These are phyloP conservation scores for Melipona beecheii DNA, from an alignment of 2,888 invertebrate species.

Conservation along the genomic window DNA sequence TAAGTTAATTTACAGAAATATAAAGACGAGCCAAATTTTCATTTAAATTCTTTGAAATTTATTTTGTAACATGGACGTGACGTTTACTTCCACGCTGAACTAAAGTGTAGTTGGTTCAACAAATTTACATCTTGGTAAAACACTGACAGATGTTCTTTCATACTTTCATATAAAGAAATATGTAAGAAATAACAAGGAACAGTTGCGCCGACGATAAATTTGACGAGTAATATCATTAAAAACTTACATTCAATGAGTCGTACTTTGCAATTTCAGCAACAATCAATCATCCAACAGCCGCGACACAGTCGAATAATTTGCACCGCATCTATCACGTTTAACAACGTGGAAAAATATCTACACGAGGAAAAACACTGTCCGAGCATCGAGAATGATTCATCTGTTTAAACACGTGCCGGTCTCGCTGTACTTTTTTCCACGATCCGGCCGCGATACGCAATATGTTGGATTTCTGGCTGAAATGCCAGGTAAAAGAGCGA, in stretches of 20 bases:
- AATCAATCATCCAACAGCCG: background rate
- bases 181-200: no score
- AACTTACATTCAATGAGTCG: background rate
- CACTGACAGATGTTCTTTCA: no score
- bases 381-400: background rate
- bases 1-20: background rate
- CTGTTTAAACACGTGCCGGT: background rate
- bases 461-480: background rate
- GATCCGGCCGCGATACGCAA: background rate
- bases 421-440: background rate
- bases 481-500: slow-evolving; percentile 11
- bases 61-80: no score
- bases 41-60: no score
- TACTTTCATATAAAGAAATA: no score
- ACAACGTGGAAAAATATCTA: background rate
- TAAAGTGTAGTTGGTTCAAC: no score
- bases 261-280: background rate
- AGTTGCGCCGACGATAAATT: no score
- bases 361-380: slow-evolving; percentile 4
- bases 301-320: background rate
- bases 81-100: no score
- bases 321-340: background rate
- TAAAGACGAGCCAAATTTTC: background rate
- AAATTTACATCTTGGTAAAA: no score
- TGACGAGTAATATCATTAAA: background rate